Base-by-base conservation (phyloP, 1,140 invertebrate genomes). In the Orchesella cincta region DNA sequence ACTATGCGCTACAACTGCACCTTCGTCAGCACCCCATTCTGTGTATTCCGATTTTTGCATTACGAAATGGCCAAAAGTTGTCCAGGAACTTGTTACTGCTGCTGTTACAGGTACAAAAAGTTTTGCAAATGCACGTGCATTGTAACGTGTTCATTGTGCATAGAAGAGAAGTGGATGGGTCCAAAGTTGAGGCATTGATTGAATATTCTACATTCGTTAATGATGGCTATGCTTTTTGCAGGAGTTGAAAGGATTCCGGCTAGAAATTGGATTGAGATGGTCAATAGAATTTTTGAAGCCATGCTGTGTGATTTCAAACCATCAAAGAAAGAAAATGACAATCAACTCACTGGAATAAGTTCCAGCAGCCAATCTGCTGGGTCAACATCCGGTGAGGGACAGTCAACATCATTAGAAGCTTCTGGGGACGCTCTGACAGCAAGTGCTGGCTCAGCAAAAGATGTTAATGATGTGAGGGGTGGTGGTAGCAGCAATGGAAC, bases 211-310 rank as follows among this genome's bases (percentile, higher is more conserved):
- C n/a, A n/a, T n/a, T n/a, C n/a, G n/a, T n/a, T n/a, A 16, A 51
- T 36, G 2, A 5, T n/a, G n/a, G n/a, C n/a, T n/a, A 3, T 28
- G 8, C 73, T 76, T 33, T 46, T 74, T 52, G 23, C 67, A 74
- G 78, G 79, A 8, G 77, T 71, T 26, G 81, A 82, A 3, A 54
- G 78, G 74, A 78, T 82, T 28, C 73, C 81, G 5, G 79, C 79
- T 5, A 29, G 81, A 34, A 75, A 79, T 29, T 35, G 74, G 31
- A 82, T 82, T 57, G 77, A 79, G 28, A 82, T 82, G 81, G 81
- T 82, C 0, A 76, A 64, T 14, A 34, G 31, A 16, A 80, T 82
- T 46, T 79, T 82, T 70, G 76, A 78, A 8, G 52, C 74, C 1
- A 76, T 81, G 64, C 64, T 81, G 1, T 39, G 64, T 54, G 71